Conservation (phyloP, 2,113 vertebrate species). For the Conger conger region DNA sequence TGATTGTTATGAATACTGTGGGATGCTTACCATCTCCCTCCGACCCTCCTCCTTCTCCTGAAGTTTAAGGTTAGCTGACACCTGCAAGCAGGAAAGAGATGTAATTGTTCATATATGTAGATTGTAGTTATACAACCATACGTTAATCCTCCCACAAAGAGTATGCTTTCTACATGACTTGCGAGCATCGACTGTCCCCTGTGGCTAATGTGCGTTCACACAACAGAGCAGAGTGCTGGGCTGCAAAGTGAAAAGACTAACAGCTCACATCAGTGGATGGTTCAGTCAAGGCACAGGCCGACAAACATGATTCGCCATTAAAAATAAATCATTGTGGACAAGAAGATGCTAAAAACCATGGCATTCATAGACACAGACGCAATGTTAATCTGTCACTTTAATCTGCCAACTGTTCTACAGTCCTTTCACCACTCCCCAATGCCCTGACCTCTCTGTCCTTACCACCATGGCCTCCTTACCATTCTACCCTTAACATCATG, state of each 20-base stretch:
- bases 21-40: slow-evolving; percentile 74
- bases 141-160: neutral
- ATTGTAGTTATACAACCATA: neutral
- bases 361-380: too few relatives aligned
- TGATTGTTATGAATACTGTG: neutral
- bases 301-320: too few relatives aligned
- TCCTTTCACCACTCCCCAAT: neutral
- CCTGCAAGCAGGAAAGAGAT: slow-evolving; percentile 54
- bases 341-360: too few relatives aligned
- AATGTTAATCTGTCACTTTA: too few relatives aligned
- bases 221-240: neutral
- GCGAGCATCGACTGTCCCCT: neutral
- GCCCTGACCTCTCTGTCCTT: too few relatives aligned
- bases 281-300: too few relatives aligned
- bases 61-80: slow-evolving; percentile 84
- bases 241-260: too few relatives aligned
- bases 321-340: too few relatives aligned
- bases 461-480: too few relatives aligned
- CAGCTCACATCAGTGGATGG: neutral
- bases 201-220: neutral
- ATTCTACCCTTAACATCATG: too few relatives aligned
- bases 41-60: slow-evolving; percentile 85
- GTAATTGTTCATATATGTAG: neutral
- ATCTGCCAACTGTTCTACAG: neutral
- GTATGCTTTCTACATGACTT: neutral